These are phyloP conservation scores for Ibidorhyncha struthersii DNA, from an alignment of 2,113 vertebrate species.

Conservation along the genomic window DNA sequence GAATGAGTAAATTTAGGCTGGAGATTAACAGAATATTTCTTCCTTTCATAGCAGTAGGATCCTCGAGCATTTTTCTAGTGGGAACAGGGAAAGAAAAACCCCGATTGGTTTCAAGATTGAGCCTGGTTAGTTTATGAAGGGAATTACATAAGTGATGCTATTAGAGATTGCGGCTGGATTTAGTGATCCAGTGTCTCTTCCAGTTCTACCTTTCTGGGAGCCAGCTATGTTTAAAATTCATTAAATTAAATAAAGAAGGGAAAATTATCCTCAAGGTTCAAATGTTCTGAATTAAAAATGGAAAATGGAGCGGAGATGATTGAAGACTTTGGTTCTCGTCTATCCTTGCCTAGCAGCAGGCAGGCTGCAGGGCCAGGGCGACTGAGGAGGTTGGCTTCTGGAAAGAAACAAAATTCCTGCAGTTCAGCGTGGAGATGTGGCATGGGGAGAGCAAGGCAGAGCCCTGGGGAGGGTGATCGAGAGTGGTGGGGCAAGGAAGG, in stretches of 20 bases:
- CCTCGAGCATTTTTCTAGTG: not conserved
- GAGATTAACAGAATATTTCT: slow-evolving; percentile 3
- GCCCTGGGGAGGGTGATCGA: not conserved
- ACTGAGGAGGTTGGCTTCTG: not conserved
- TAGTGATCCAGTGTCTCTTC: not conserved
- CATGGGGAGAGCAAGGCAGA: not conserved
- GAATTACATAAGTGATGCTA: not conserved
- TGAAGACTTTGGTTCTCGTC: not conserved
- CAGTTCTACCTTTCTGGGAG: not conserved
- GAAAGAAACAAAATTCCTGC: not conserved
- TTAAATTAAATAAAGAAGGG: not conserved
- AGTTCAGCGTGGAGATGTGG: not conserved
- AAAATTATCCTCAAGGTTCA: not conserved
- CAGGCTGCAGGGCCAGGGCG: not conserved
- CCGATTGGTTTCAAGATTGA: not conserved
- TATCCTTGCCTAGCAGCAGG: not conserved
- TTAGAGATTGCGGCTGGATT: not conserved
- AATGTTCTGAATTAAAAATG: not conserved
- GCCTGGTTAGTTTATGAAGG: not conserved
- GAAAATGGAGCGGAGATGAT: not conserved
- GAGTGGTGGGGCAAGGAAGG: not conserved
- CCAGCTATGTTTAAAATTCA: not conserved
- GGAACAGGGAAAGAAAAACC: not conserved
- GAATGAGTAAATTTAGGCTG: slow-evolving; percentile 13
- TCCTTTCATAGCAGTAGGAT: slow-evolving; percentile 21